Base-by-base conservation (phyloP, 2,888 invertebrate species). In the Apocheima hispidaria region DNA sequence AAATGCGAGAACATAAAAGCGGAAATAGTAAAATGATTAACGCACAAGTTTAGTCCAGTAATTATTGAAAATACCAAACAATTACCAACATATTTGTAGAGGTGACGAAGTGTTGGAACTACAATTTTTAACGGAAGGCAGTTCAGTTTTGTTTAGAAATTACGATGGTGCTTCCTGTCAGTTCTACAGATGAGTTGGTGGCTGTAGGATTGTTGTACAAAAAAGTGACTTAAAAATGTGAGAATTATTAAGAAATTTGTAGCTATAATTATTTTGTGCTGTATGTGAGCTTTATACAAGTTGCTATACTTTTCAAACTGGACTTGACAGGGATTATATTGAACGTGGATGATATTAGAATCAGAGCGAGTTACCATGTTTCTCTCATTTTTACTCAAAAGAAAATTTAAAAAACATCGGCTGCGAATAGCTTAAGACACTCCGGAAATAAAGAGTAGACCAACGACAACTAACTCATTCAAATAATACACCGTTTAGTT, bases 1-100 rank as follows among this genome's bases (percentile, higher is more conserved):
- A 71, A 73, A 70, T 56, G 63, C 64, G 68, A 68, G 60, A 65
- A 60, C 46, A 60, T 70, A 83, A 84, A 86, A 78, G 71, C 78
- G 86, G 85, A 85, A 84, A 86, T 86, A 86, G 86, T 86, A 86
- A 84, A 86, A 83, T 81, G 73, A 69, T 30, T 70, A 63, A 74
- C 84, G 84, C 85, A 86, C 86, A 86, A 83, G 36, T 44, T 21
- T 21, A 33, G 23, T 5, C 1, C 2, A 26, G 23, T 1, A 33
- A 30, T 5, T 40, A 4, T 46, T 20, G 46, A 5, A 46, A 30
- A 30, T 30, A 30, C n/a, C 4, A 33, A 12, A 18, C 10, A 20
- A 12, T 10, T 30, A 2, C 28, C 18, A 12, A 30, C 30, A 18
- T 46, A 30, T 46, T 30, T 46, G 12, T 28, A 7, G 5, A 30